Percentiles rank a stretch among this genome's conserved stretches.
phyloP scores from a whole-genome alignment of 2,113 vertebrate species.

The Sinocyclocheilus rhinocerous region DNA sequence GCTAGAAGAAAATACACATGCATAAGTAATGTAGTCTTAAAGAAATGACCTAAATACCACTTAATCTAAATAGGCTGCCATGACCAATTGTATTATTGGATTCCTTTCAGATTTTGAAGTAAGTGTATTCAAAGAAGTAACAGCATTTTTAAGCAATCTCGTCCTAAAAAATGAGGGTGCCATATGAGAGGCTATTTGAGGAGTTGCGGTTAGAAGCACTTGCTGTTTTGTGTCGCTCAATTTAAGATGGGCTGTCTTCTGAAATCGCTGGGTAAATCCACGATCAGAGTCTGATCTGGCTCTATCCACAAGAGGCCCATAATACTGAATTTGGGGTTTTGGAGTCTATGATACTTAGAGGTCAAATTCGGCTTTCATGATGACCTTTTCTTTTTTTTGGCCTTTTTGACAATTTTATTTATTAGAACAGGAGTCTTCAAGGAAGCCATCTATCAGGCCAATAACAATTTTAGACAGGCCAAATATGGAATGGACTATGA shows the following conservation, averaged over 20 bases:
- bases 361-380: background rate
- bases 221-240: background rate
- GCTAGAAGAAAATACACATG: background rate
- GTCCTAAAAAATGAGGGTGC: background rate
- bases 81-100: background rate
- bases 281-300: background rate
- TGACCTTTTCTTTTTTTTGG: background rate
- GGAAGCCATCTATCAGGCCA: background rate
- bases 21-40: background rate
- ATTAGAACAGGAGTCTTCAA: no score
- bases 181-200: constrained; percentile 2
- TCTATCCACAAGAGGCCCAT: background rate
- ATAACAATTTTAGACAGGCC: background rate
- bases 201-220: background rate
- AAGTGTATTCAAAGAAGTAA: background rate
- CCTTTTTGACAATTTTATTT: background rate
- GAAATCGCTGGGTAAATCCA: constrained; percentile 24
- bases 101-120: background rate
- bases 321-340: background rate
- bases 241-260: background rate
- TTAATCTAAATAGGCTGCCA: background rate
- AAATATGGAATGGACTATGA: background rate
- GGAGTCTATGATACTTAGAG: background rate
- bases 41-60: background rate
- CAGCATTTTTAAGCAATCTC: background rate